Base-by-base conservation (phyloP, 2,113 vertebrate species). In the Atherinomorus stipes region DNA sequence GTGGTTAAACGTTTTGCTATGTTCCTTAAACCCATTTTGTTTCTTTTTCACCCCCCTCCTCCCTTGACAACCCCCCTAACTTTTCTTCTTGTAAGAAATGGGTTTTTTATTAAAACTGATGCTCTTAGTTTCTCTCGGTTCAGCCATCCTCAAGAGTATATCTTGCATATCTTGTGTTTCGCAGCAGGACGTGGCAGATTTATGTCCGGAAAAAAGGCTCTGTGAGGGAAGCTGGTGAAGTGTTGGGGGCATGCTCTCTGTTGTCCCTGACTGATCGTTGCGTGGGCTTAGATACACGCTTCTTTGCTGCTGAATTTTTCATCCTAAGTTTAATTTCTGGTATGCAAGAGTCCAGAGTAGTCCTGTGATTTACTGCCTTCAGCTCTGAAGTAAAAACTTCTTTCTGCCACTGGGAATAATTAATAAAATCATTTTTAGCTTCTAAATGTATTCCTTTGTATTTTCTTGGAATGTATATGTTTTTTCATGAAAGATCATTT, bases 1-100 rank as follows among this genome's bases (percentile, higher is more conserved):
- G 85, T 68, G 80, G 85, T 91, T 91, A 91, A 90, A 90, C 47
- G 81, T 92, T 89, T 89, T 83, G 86, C 88, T 89, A 63, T 89
- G 87, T 91, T 89, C 85, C 89, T 90, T 83, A 84, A 85, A 84
- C 80, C 80, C 82, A 70, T 89, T 89, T 80, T 87, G 76, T 85
- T 90, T 81, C 62, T 58, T 64, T 84, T 82, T 74, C 65, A 38
- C 52, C 45, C 66, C 45, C 64, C 57, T 38, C 47, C 58, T 63
- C 78, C 61, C 81, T 28, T 45, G 52, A 78, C 74, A 44, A 31
- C 40, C 3, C 11, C 56, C 31, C 38, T 13, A 52, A 68, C 56
- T 40, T 62, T 74, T 79, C 63, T 80, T 73, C 74, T 31, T 53
- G 62, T 74, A 68, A 45, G 59, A 80, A 85, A 88, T 71, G 71